phyloP scores from a whole-genome alignment of 2,797 vertebrate genomes.

The Pseudochirops cupreus region DNA sequence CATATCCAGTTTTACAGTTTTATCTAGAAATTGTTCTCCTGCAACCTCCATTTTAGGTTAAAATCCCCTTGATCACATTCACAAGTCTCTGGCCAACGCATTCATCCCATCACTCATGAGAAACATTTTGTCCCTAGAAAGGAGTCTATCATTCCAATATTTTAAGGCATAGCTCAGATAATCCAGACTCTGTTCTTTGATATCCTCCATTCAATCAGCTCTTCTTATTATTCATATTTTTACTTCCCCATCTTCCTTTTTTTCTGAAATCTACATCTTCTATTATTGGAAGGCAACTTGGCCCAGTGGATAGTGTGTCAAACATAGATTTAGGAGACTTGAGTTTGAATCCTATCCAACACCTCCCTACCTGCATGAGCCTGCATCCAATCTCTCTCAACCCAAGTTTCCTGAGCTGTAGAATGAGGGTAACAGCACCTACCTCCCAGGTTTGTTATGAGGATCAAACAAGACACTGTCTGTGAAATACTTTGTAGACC shows the following conservation, averaged over 20 bases:
- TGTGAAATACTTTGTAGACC: background rate
- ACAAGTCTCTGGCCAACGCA: background rate
- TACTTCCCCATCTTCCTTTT: background rate
- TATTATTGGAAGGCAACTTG: background rate
- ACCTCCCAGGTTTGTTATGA: background rate
- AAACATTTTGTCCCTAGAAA: background rate
- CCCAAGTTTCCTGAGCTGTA: background rate
- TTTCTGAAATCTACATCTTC: background rate
- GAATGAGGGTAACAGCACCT: background rate
- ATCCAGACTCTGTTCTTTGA: background rate
- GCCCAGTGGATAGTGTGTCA: background rate
- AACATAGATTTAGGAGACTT: background rate
- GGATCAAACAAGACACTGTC: background rate
- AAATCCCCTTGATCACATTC: background rate
- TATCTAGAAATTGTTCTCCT: background rate
- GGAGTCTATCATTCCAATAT: background rate
- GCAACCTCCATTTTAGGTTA: background rate
- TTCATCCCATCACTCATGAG: background rate
- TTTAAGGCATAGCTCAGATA: background rate
- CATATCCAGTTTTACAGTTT: background rate
- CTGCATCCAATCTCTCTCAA: background rate
- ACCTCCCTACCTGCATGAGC: background rate
- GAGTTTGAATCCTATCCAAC: background rate
- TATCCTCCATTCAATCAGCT: background rate
- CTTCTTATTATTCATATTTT: background rate